Conservation (phyloP, 2,113 vertebrate species). For the Chaetura pelagica region DNA sequence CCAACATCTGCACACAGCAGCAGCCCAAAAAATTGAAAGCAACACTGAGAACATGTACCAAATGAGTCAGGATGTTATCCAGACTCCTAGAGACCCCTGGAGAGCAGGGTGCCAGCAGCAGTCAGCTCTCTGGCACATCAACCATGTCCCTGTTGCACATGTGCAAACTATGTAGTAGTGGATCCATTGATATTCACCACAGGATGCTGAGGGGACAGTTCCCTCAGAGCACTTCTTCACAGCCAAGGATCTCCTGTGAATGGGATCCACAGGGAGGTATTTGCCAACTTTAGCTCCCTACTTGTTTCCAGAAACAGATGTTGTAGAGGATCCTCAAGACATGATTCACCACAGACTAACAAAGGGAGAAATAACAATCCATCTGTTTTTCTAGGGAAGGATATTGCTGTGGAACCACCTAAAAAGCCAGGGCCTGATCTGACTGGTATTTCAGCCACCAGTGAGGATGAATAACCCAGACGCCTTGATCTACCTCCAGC, state of each 20-base stretch:
- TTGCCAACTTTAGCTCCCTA: neutral
- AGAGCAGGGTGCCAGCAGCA: neutral
- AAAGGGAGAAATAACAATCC: neutral
- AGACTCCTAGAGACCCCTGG: neutral
- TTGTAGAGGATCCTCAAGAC: constrained; percentile 19
- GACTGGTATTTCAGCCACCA: constrained; percentile 3
- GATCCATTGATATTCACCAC: rapidly evolving
- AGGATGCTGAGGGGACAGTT: neutral
- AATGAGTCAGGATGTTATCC: neutral
- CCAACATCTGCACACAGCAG: neutral
- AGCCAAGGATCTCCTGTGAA: neutral
- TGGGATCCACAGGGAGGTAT: neutral
- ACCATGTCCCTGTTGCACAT: rapidly evolving
- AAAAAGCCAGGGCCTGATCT: constrained; percentile 10
- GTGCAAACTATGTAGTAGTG: rapidly evolving
- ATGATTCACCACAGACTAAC: neutral
- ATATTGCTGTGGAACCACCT: neutral
- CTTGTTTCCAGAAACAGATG: constrained; percentile 40
- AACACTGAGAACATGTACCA: rapidly evolving
- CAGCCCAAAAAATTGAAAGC: neutral
- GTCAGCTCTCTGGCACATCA: neutral
- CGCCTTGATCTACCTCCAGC: constrained; percentile 57
- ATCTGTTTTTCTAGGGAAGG: neutral
- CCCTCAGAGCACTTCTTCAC: neutral
- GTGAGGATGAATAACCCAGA: constrained; percentile 19